Evolutionary conservation across 2,888 invertebrate genomes (phyloP).

Genomic region (Branchellion lobata): DNA sequence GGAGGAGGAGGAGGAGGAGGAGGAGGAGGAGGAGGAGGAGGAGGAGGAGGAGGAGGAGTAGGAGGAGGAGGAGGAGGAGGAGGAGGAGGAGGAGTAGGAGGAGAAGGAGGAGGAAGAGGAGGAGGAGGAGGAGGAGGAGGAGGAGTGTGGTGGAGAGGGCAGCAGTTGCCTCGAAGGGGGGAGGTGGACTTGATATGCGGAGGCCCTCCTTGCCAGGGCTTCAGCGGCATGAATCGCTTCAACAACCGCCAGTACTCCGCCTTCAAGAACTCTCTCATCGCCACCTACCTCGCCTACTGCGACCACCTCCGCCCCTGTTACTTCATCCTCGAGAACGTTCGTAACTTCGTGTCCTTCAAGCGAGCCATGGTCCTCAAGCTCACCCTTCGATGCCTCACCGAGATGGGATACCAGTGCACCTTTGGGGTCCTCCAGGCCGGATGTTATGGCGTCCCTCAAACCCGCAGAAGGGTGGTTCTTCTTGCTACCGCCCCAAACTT

Average conservation of each 20-base stretch:
- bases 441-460: constrained; percentile 81
- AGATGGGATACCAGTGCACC: constrained; percentile 84
- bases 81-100: neutral
- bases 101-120: too few relatives aligned
- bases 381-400: constrained; percentile 73
- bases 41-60: neutral
- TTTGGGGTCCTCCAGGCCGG: constrained; percentile 85
- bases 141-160: too few relatives aligned
- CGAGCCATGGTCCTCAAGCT: constrained; percentile 78
- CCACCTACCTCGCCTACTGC: constrained; percentile 78
- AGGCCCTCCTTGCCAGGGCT: constrained; percentile 85
- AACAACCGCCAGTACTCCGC: constrained; percentile 79
- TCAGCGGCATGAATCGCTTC: constrained; percentile 85
- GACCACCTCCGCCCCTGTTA: constrained; percentile 81
- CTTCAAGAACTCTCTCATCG: constrained; percentile 81
- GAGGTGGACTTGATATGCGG: constrained; percentile 82
- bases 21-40: neutral
- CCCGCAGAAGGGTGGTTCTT: constrained; percentile 75
- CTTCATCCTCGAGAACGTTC: constrained; percentile 80
- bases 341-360: constrained; percentile 82
- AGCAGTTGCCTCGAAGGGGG: constrained; percentile 72
- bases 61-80: neutral
- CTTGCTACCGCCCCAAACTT: constrained; percentile 80
- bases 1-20: neutral
- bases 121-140: constrained; percentile 60